Evolutionary conservation across 35 echinoderm and acorn worm genomes (phyloP).

Genomic region (Amphiura filiformis): DNA sequence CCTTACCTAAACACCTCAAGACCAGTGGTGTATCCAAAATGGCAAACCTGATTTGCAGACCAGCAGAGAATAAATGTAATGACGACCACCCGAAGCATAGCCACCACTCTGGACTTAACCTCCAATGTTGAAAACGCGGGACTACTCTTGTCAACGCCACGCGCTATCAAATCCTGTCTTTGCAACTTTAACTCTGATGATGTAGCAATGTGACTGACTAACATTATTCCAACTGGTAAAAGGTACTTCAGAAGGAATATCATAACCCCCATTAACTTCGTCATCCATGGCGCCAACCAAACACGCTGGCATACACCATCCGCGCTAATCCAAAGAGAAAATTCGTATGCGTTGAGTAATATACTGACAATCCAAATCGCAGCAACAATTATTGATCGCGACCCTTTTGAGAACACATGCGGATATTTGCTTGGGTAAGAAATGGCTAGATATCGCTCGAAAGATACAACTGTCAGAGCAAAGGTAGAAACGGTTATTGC

Average conservation of each 20-base stretch:
- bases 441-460: constrained; percentile 10
- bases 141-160: neutral
- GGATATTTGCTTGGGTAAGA: neutral
- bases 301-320: neutral
- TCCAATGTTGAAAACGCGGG: neutral
- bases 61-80: neutral
- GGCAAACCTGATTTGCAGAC: neutral
- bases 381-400: neutral
- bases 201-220: neutral
- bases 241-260: neutral
- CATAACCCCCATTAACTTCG: neutral
- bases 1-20: neutral
- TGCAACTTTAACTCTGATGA: neutral
- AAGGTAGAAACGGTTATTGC: constrained; percentile 2
- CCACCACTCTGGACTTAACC: neutral
- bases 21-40: neutral
- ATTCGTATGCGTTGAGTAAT: neutral
- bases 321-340: neutral
- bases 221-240: neutral
- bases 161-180: neutral
- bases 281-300: neutral
- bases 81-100: neutral
- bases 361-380: neutral
- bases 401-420: neutral
- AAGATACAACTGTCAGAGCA: neutral